Conservation (phyloP, 2,888 invertebrate genomes). For the Leptopterna dolabrata region DNA sequence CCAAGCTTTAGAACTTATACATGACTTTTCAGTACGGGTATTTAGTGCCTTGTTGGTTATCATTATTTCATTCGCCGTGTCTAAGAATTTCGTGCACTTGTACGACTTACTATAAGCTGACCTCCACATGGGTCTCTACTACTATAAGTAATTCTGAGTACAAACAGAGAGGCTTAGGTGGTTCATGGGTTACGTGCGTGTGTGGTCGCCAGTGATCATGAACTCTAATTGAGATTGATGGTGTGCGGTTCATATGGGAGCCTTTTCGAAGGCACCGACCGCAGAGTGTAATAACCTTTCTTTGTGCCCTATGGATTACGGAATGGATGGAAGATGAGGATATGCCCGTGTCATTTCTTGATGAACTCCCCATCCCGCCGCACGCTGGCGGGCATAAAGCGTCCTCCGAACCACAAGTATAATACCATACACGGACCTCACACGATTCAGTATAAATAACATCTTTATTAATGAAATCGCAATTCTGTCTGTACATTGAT, state of each 20-base stretch:
- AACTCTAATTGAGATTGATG: constrained; percentile 25
- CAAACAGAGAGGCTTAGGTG: background rate
- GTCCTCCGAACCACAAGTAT: too few species aligned
- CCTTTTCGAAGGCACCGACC: background rate
- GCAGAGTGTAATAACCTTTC: constrained; percentile 7
- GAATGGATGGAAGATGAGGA: background rate
- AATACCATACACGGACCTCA: too few species aligned
- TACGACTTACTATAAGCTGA: background rate
- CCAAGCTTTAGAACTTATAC: too few species aligned
- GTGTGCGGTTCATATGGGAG: background rate
- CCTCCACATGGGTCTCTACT: background rate
- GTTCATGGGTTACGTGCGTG: background rate
- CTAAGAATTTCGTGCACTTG: too few species aligned
- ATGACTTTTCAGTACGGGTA: too few species aligned
- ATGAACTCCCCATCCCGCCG: background rate
- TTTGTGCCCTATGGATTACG: background rate
- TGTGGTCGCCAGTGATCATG: constrained; percentile 14
- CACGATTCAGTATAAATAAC: too few species aligned
- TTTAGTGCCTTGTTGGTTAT: too few species aligned
- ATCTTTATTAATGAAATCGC: too few species aligned
- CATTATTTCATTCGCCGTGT: too few species aligned
- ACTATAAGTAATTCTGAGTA: background rate
- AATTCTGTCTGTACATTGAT: too few species aligned
- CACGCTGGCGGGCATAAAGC: background rate
- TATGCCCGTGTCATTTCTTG: background rate